A percentile compares a stretch with the other conserved stretches of the same genome.
phyloP scores from a whole-genome alignment of 1,140 invertebrate species.

The Caenorhabditis latens region DNA sequence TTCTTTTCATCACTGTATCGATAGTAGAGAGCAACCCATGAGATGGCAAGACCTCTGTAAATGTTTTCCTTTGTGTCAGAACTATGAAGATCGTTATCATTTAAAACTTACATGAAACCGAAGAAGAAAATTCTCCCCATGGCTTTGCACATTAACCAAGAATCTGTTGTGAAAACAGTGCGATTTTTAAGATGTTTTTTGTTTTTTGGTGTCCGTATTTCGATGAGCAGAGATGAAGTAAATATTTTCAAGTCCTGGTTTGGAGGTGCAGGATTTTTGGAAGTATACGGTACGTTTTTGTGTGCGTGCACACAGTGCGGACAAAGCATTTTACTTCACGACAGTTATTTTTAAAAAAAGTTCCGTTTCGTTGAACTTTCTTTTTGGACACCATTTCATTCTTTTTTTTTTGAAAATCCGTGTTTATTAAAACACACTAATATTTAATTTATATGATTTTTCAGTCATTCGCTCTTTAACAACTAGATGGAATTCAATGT shows the following conservation, averaged over 20 bases:
- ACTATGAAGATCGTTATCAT: too few species aligned
- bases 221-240: conserved; percentile 3
- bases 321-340: not conserved
- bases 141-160: conserved; percentile 17
- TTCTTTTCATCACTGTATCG: conserved; percentile 57
- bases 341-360: not conserved
- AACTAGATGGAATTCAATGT: conserved; percentile 47
- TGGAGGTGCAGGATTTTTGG: not conserved
- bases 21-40: conserved; percentile 60
- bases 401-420: not conserved
- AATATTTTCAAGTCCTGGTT: not conserved
- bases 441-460: not conserved
- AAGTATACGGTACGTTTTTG: not conserved
- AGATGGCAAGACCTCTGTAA: conserved; percentile 52
- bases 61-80: not conserved
- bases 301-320: not conserved
- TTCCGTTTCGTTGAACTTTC: not conserved
- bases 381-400: not conserved
- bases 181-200: not conserved
- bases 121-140: conserved; percentile 22
- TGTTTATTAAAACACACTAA: not conserved
- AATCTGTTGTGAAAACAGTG: not conserved
- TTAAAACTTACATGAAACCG: conserved; percentile 31
- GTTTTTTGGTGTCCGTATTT: too few species aligned
- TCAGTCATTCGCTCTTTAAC: not conserved